phyloP scores from a whole-genome alignment of 2,888 invertebrate genomes.

The Alviniconcha strummeri region DNA sequence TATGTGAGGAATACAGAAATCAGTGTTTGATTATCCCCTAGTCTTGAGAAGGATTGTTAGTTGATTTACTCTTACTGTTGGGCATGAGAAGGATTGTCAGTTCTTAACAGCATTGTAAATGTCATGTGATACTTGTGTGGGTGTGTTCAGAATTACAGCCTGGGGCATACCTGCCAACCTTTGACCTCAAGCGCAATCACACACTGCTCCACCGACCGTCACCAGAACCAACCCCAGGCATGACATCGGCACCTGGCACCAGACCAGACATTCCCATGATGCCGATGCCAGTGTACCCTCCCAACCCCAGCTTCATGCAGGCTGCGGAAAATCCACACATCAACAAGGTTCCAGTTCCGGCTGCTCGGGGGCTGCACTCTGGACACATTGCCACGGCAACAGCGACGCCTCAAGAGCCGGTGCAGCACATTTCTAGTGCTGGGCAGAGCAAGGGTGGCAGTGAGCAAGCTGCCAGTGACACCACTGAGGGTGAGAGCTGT shows the following conservation, averaged over 20 bases:
- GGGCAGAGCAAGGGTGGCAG: not conserved
- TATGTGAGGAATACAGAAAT: no score
- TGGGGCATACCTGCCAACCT: no score
- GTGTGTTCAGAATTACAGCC: not conserved
- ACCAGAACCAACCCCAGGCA: not conserved
- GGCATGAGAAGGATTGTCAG: no score
- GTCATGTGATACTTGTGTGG: no score
- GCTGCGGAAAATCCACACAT: not conserved
- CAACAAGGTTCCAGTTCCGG: conserved; percentile 1
- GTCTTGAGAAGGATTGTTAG: no score
- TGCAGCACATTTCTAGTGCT: conserved; percentile 12
- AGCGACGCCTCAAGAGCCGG: conserved; percentile 9
- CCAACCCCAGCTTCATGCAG: conserved; percentile 3
- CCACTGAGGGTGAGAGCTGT: not conserved
- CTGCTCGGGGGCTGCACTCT: conserved; percentile 1
- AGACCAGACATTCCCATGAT: conserved; percentile 32
- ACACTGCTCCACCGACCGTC: not conserved
- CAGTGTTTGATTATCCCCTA: no score
- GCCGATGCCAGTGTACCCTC: conserved; percentile 23
- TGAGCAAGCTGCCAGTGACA: not conserved
- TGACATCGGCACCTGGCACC: not conserved
- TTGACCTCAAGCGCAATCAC: not conserved
- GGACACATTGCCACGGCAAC: not conserved
- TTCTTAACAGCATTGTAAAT: no score
- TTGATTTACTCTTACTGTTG: no score